Base-by-base conservation (phyloP, 1,140 invertebrate genomes). In the Mycetomoellerius zeteki region DNA sequence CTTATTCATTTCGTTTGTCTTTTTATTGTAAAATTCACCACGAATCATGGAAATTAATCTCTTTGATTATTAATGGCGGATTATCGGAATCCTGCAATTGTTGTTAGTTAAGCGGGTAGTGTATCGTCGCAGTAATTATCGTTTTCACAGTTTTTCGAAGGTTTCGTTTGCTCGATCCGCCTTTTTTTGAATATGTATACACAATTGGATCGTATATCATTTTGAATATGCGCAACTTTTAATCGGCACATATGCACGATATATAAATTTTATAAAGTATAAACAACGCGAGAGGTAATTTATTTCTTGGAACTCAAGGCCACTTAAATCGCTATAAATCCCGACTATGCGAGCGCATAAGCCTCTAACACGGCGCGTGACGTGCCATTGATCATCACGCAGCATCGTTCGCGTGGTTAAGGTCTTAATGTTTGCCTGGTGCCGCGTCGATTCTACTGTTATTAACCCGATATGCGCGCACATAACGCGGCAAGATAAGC, bases 261-360 rank as follows among this genome's bases (percentile, higher is more conserved):
- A 16, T 37, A 58, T 30, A 47, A 60, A 73, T 60, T 73, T 14
- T 33, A 8, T 12, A 24, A 19, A 27, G 21, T 8, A 21, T 12
- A 19, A 30, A 21, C 56, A 30, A 27, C 27, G 50, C 16, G 50
- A 19, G 54, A 78, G 54, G 27, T 37, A 69, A 60, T 67, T 88
- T 52, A 69, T 73, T 82, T 69, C 56, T 82, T 21, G 12, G 3
- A 30, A 82, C 67, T 76, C 73, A 90, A 90, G 89, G 81, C 71
- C 75, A 72, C 33, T 52, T 72, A 56, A 37, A 47, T 73, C 56
- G 67, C 80, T 85, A 90, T 90, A 90, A 90, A 90, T 90, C 78
- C 50, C 56, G 72, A 90, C 85, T 80, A 67, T 30, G 8, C 27
- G 71, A 77, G 14, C 27, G 62, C 24, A 84, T 62, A 76, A 88